These are phyloP conservation scores for Athene noctua DNA, from an alignment of 2,113 vertebrate genomes.

Conservation along the genomic window DNA sequence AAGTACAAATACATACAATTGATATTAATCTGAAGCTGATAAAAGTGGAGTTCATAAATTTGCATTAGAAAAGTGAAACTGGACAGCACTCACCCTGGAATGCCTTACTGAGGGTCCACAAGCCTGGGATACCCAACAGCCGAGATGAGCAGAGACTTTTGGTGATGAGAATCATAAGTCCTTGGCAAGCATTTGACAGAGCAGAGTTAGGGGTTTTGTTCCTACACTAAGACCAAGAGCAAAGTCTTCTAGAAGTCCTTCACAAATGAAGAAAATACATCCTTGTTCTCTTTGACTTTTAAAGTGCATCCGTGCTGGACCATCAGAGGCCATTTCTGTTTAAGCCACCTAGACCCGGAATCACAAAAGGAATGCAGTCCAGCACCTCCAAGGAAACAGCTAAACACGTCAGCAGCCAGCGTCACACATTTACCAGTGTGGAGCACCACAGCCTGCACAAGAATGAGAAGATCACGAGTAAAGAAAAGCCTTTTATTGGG, in stretches of 20 bases:
- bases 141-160: background rate
- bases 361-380: too few species aligned
- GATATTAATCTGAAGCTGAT: background rate
- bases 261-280: too few species aligned
- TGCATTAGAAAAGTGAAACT: background rate
- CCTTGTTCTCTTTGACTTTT: background rate
- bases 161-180: background rate
- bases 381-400: background rate
- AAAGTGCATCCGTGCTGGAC: too few species aligned
- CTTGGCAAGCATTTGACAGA: background rate
- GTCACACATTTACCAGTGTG: accelerated
- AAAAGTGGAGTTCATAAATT: background rate
- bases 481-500: background rate
- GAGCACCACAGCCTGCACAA: accelerated
- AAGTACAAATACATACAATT: background rate
- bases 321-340: background rate
- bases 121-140: background rate
- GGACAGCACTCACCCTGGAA: background rate
- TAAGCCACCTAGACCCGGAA: background rate
- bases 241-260: background rate
- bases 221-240: background rate
- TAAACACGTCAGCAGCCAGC: background rate
- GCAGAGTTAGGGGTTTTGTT: background rate
- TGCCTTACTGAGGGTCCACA: background rate
- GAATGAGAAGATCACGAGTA: background rate